Base-by-base conservation (phyloP, 2,113 vertebrate species). In the Apodemus sylvaticus region DNA sequence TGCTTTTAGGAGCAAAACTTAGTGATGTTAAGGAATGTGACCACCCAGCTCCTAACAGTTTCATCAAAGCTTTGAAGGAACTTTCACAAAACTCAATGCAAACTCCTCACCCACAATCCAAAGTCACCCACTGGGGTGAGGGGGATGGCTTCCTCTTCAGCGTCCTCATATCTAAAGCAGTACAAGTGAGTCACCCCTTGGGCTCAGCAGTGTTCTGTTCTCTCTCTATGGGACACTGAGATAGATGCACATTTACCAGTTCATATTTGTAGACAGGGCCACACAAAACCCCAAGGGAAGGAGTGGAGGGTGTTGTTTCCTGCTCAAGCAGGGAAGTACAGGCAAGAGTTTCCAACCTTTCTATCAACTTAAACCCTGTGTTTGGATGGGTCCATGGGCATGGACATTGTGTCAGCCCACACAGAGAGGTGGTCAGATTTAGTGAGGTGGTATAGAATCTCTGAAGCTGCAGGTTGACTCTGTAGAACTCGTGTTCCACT, bases 281-380 rank as follows among this genome's bases (percentile, higher is more conserved):
- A 39, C 1, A 3, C 0, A n/a, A 68, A 71, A 20, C 24, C 51
- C 48, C 62, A 0, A 5, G 87, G 10, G 45, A 45, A 24, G 42
- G 20, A 70, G 60, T 48, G 48, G 26, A n/a, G 4, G 55, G 29
- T 2, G 12, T 26, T 58, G 81, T 42, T 42, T 70, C 16, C 62
- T 45, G 20, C 16, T 17, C 19, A 26, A 34, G 22, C 42, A 70
- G 17, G 8, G 79, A 48, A 34, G 42, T 29, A 20, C 16, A 1
- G 34, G 5, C 3, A 4, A 7, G 29, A 14, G 3, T 48, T 7
- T 42, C 31, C 29, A 4, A 0, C 1, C 5, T 11, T 20, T 62
- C 20, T 4, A 8, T 48, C 29, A 36, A 51, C 7, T 16, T 7
- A 29, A 39, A 26, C 2, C 12, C 45, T 29, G 26, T 29, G 31